Evolutionary conservation across 1,140 invertebrate genomes (phyloP).

Genomic region (Leptopilina boulardi): DNA sequence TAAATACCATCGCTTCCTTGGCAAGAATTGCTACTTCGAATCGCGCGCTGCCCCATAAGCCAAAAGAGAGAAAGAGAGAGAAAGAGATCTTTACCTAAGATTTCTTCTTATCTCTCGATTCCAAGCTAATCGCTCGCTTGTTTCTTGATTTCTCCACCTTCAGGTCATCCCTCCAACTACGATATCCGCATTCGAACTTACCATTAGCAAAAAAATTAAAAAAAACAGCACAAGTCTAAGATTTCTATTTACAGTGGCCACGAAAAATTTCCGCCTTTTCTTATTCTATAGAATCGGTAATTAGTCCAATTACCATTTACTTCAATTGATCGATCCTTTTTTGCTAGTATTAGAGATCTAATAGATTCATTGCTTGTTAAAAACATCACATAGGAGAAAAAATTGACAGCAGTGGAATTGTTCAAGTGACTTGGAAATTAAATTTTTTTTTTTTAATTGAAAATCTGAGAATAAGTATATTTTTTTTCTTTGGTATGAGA

Average conservation of each 20-base stretch:
- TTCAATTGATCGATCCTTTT: too few species aligned
- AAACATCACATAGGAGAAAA: too few species aligned
- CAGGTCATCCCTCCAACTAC: conserved; percentile 39
- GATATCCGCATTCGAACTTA: conserved; percentile 52
- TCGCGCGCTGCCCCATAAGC: conserved; percentile 44
- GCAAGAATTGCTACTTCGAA: conserved; percentile 47
- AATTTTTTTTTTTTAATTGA: too few species aligned
- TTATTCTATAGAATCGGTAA: conserved; percentile 29
- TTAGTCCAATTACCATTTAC: conserved; percentile 20
- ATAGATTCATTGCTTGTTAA: background rate
- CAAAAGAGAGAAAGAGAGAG: too few species aligned
- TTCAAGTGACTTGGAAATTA: background rate
- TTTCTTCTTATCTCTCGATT: conserved; percentile 66
- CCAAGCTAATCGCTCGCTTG: conserved; percentile 63
- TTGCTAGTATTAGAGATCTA: conserved; percentile 12
- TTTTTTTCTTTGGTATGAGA: too few species aligned
- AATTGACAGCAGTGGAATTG: background rate
- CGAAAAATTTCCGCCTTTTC: conserved; percentile 35
- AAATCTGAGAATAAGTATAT: too few species aligned
- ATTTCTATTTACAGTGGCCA: background rate
- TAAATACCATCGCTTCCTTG: conserved; percentile 72
- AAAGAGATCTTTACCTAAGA: conserved; percentile 61
- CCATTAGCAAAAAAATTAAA: conserved; percentile 53
- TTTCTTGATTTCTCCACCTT: conserved; percentile 57
- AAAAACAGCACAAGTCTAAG: conserved; percentile 16